Evolutionary conservation across 2,113 vertebrate species (phyloP).

Genomic region (Sander vitreus): DNA sequence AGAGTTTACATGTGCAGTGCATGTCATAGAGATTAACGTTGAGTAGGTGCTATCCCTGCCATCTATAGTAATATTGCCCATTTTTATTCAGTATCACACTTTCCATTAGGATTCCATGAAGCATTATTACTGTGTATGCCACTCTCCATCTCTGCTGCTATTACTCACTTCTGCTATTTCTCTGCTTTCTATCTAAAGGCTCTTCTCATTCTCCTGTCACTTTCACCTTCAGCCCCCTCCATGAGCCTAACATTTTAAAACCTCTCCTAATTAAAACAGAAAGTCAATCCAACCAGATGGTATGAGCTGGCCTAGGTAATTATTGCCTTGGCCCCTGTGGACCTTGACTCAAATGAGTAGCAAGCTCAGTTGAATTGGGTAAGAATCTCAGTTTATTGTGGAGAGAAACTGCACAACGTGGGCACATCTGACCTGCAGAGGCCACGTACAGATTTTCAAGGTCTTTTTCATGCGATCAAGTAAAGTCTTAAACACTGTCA

Average conservation of each 20-base stretch:
- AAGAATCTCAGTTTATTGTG: constrained; percentile 33
- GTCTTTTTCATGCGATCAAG: constrained; percentile 37
- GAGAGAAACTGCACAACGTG: background rate
- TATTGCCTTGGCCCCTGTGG: constrained; percentile 68
- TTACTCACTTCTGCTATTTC: constrained; percentile 39
- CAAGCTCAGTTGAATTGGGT: constrained; percentile 33
- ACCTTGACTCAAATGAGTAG: constrained; percentile 59
- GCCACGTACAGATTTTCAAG: constrained; percentile 23
- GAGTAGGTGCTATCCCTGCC: constrained; percentile 31
- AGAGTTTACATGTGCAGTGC: background rate
- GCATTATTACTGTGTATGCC: constrained; percentile 51
- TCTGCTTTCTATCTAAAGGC: constrained; percentile 10
- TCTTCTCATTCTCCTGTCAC: constrained; percentile 36
- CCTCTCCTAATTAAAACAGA: constrained; percentile 75
- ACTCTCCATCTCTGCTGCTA: constrained; percentile 24
- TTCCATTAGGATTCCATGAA: constrained; percentile 60
- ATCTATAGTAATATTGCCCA: constrained; percentile 18
- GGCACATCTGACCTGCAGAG: constrained; percentile 41
- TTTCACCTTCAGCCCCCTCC: constrained; percentile 26
- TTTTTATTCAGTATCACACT: constrained; percentile 49
- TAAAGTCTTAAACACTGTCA: constrained; percentile 11
- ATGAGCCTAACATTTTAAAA: constrained; percentile 63
- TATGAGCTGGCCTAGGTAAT: constrained; percentile 66
- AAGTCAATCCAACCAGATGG: constrained; percentile 77
- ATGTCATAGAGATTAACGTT: constrained; percentile 12